phyloP scores from a whole-genome alignment of 2,113 vertebrate genomes.

The Chloropsis cyanopogon region DNA sequence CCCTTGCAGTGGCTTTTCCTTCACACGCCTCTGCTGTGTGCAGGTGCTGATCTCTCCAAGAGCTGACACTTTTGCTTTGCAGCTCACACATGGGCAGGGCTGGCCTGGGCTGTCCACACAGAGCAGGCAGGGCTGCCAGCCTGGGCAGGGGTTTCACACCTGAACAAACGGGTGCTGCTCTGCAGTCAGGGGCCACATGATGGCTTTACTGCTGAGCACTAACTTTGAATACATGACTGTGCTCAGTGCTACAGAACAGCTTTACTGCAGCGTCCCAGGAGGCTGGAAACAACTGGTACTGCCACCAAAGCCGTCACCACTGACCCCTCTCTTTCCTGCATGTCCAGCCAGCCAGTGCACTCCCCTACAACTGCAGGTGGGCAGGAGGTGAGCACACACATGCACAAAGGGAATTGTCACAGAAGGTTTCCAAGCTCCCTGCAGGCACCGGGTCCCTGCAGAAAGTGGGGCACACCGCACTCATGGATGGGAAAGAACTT shows the following conservation, averaged over 20 bases:
- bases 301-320: neutral
- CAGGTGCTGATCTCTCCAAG: neutral
- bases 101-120: neutral
- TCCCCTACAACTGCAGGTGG: rapidly evolving
- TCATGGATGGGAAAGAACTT: neutral
- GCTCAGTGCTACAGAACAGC: neutral
- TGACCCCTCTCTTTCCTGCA: neutral
- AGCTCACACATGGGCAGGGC: neutral
- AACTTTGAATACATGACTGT: neutral
- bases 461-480: rapidly evolving
- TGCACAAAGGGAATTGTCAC: neutral
- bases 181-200: neutral
- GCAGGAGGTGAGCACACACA: neutral
- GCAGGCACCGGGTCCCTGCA: neutral
- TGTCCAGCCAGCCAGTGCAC: neutral
- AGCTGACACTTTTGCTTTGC: rapidly evolving
- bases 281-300: rapidly evolving
- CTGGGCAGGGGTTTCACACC: neutral
- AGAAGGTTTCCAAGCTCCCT: neutral
- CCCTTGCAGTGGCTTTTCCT: neutral
- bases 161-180: neutral
- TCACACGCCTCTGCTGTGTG: neutral
- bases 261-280: rapidly evolving
- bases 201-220: neutral
- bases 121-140: neutral